These are phyloP conservation scores for Styela clava DNA, from an alignment of 23 tunicate species.

Conservation along the genomic window DNA sequence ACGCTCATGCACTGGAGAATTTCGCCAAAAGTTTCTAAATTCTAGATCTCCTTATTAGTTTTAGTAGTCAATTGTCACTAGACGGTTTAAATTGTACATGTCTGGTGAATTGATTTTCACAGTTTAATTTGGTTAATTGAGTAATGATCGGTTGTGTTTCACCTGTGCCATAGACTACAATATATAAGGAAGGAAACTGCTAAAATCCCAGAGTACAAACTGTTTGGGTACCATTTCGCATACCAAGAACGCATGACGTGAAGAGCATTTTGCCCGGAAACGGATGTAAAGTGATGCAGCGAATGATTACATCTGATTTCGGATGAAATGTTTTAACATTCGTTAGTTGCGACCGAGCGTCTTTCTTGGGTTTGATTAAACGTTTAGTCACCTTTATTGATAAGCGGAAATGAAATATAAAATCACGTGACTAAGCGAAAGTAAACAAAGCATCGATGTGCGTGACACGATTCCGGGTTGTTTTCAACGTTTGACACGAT, in stretches of 20 bases:
- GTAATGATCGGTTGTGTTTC: too few relatives aligned
- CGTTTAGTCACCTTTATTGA: conserved; percentile 8
- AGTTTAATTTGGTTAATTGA: too few relatives aligned
- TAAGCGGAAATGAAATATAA: conserved; percentile 12
- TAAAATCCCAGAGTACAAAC: background rate
- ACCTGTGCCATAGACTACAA: too few relatives aligned
- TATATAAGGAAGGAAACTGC: background rate
- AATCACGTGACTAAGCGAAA: conserved; percentile 1
- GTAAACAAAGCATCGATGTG: background rate
- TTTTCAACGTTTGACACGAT: background rate
- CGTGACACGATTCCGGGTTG: conserved; percentile 1
- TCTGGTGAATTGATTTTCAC: too few relatives aligned
- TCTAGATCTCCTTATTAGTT: too few relatives aligned
- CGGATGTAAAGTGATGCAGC: conserved; percentile 19
- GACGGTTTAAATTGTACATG: too few relatives aligned
- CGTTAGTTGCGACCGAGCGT: background rate
- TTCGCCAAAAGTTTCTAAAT: too few relatives aligned
- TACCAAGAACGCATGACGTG: conserved; percentile 4
- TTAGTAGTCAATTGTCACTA: too few relatives aligned
- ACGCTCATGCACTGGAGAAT: too few relatives aligned
- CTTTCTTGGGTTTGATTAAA: background rate
- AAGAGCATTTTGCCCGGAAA: conserved; percentile 1
- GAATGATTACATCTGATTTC: conserved; percentile 7
- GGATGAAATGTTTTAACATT: background rate
- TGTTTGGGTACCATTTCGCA: background rate